Conservation (phyloP, 2,888 invertebrate genomes). For the Rhingia campestris region DNA sequence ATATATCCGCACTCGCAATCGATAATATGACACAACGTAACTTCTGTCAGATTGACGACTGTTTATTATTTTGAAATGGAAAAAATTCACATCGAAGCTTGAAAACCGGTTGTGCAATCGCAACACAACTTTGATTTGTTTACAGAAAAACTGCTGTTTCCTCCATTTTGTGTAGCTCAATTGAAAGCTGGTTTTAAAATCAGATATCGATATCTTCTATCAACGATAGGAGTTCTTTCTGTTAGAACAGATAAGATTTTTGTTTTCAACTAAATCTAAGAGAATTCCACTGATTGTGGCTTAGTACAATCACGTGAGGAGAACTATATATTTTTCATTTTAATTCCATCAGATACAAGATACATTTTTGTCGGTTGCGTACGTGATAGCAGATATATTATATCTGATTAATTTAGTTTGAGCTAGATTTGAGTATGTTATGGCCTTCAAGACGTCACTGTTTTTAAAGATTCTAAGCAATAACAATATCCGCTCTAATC, state of each 20-base stretch:
- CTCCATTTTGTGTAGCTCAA: neutral
- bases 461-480: neutral
- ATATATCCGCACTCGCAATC: too few species aligned
- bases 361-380: neutral
- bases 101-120: conserved; percentile 37
- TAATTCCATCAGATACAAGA: neutral
- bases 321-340: neutral
- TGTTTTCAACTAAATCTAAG: neutral
- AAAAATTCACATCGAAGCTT: neutral
- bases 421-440: conserved; percentile 3
- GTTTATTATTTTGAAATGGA: neutral
- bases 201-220: conserved; percentile 20
- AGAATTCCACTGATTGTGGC: neutral
- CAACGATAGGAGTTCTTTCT: neutral
- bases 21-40: too few species aligned
- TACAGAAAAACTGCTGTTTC: neutral
- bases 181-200: conserved; percentile 13
- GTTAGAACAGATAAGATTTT: conserved; percentile 10
- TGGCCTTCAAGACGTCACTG: neutral
- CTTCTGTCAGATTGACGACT: neutral
- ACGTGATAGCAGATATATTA: neutral
- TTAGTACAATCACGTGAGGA: conserved; percentile 8
- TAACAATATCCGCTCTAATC: neutral
- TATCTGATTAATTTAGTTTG: conserved; percentile 20
- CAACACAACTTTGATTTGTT: neutral